Base-by-base conservation (phyloP, 2,113 vertebrate genomes). In the Brachyhypopomus occidentalis region DNA sequence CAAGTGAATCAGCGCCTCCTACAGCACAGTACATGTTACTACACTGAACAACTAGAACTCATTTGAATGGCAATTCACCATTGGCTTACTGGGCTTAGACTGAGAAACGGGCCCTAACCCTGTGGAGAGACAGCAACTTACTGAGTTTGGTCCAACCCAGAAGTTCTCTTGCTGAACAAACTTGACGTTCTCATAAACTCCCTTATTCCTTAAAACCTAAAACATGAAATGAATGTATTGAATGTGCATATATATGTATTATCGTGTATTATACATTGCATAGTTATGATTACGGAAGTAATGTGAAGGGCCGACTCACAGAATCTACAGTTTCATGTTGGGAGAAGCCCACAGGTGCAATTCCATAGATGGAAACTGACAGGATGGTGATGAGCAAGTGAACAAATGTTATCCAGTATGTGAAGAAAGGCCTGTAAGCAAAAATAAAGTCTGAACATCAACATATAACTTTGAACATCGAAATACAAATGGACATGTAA, bases 121-220 rank as follows among this genome's bases (percentile, higher is more conserved):
- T 52, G 11, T 52, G 45, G 41, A 0, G 3, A 45, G 52, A 14
- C 1, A 22, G 17, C 2, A 67, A 83, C 94, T 95, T 90, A 99
- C 98, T 85, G 97, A 99, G 89, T 95, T 96, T 84, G 97, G 98
- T 85, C 98, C 97, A 0, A 98, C 95, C 98, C 98, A 99, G 91
- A 99, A 99, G 92, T 98, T 99, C 88, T 99, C 98, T 90, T 98
- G 98, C 88, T 99, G 97, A 78, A 98, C 95, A 2, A 96, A 99
- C 87, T 98, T 99, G 84, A 98, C 97, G 22, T 98, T 99, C 93
- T 99, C 97, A 86, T 98, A 99, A 82, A 98, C 96, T 0, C 96
- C 98, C 85, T 97, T 96, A 91, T 98, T 99, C 89, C 96, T 93
- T 91, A 99, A 93, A 89, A 99, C 96, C 97, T 99, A 27, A 0